Base-by-base conservation (phyloP, 2,113 vertebrate genomes). In the Isurus oxyrinchus region DNA sequence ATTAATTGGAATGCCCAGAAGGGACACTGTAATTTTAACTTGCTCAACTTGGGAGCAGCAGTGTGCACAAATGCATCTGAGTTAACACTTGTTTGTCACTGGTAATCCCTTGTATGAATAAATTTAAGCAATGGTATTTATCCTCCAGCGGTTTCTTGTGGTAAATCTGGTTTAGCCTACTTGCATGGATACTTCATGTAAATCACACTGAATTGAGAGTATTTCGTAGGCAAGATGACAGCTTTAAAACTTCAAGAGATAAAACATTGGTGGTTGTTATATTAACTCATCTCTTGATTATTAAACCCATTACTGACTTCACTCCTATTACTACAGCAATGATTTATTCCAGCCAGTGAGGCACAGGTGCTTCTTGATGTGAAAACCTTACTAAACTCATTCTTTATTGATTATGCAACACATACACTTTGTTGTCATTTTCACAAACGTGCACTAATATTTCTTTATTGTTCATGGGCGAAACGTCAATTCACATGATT, bases 11-110 rank as follows among this genome's bases (percentile, higher is more conserved):
- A 55, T 55, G 66, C 40, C 94, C 44, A 95, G 69, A 59, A 95
- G 94, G 31, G 40, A 95, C 27, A n/a, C 67, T 95, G 67, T 72
- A 72, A 76, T 95, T 72, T 95, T 95, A 69, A 72, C 25, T 49
- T 95, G 25, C 72, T 53, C 94, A 72, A 35, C 67, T 72, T 72
- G 66, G 40, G 94, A 93, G 44, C 67, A 95, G 14, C 8, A 95
- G 72, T 55, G 11, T 55, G 13, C 8, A 55, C 23, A 72, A 72
- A 95, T 25, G 40, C 40, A 95, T 5, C 31, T 16, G 44, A 67
- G 31, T 72, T 53, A 95, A 72, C 66, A 14, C 40, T 25, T n/a
- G 88, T 93, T 61, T 94, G 57, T n/a, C 59, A 63, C 35, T 93
- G 31, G 31, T 93, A 61, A 93, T 63, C 63, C 90, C 44, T 66